Conservation (phyloP, 1,140 invertebrate genomes). For the Trialeurodes vaporariorum region DNA sequence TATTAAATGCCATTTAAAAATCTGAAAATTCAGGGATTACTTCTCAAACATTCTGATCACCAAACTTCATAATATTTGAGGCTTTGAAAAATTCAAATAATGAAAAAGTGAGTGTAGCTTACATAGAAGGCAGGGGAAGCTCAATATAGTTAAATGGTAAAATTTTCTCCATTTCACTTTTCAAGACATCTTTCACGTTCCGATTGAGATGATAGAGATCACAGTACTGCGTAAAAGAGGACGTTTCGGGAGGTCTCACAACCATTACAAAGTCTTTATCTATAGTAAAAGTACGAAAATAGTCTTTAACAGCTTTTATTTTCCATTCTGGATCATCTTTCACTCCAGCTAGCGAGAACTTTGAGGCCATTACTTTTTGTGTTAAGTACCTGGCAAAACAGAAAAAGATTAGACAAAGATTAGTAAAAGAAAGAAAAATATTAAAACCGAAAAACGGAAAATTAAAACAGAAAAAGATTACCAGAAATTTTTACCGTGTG, state of each 20-base stretch:
- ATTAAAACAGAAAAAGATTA: no score
- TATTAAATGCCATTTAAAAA: no score
- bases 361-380: slow-evolving; percentile 55
- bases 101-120: slow-evolving; percentile 5
- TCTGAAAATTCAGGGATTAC: no score
- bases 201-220: slow-evolving; percentile 45
- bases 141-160: slow-evolving; percentile 37
- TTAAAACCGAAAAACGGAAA: no score
- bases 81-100: no score
- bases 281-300: slow-evolving; percentile 51
- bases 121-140: slow-evolving; percentile 36
- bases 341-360: slow-evolving; percentile 54
- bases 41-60: no score
- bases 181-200: slow-evolving; percentile 42
- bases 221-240: slow-evolving; percentile 57
- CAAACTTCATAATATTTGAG: no score
- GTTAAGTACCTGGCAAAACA: slow-evolving; percentile 33
- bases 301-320: slow-evolving; percentile 52
- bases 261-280: slow-evolving; percentile 45
- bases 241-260: slow-evolving; percentile 47
- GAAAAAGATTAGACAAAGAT: no score
- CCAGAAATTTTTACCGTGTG: no score
- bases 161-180: slow-evolving; percentile 33
- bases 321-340: slow-evolving; percentile 40
- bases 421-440: no score